Evolutionary conservation across 2,797 vertebrate species (phyloP).

Genomic region (Cephalopachus bancanus): DNA sequence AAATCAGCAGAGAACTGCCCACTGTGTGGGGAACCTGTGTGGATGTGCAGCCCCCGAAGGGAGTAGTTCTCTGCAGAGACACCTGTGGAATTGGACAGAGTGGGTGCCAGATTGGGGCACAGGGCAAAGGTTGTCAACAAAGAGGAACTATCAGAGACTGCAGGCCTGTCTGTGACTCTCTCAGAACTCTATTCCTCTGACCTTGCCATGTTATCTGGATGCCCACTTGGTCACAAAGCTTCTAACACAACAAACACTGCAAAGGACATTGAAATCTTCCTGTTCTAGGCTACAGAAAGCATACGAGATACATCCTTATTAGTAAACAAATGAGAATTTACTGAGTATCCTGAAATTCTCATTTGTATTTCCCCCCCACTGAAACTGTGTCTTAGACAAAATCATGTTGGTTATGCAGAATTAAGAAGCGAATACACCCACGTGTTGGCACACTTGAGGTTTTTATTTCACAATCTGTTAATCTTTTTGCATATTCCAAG

Average conservation of each 20-base stretch:
- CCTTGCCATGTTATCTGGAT: background rate
- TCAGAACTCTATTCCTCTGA: background rate
- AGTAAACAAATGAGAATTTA: constrained; percentile 40
- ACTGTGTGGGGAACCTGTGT: background rate
- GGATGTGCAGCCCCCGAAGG: background rate
- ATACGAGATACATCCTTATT: background rate
- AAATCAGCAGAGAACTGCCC: background rate
- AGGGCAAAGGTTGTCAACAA: background rate
- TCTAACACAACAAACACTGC: background rate
- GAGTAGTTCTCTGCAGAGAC: background rate
- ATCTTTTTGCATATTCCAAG: constrained; percentile 65
- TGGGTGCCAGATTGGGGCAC: background rate
- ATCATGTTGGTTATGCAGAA: constrained; percentile 52
- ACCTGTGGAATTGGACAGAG: background rate
- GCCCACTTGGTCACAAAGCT: background rate
- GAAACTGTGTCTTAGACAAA: constrained; percentile 69
- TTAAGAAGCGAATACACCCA: constrained; percentile 71
- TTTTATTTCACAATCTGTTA: constrained; percentile 77
- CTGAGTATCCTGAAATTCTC: constrained; percentile 46
- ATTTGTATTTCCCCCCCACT: constrained; percentile 50
- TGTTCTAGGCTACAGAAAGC: constrained; percentile 49
- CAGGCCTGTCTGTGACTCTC: background rate
- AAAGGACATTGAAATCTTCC: background rate
- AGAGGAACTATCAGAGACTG: background rate
- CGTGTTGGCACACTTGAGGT: constrained; percentile 62